phyloP scores from a whole-genome alignment of 2,113 vertebrate species.

The Ursus arctos region DNA sequence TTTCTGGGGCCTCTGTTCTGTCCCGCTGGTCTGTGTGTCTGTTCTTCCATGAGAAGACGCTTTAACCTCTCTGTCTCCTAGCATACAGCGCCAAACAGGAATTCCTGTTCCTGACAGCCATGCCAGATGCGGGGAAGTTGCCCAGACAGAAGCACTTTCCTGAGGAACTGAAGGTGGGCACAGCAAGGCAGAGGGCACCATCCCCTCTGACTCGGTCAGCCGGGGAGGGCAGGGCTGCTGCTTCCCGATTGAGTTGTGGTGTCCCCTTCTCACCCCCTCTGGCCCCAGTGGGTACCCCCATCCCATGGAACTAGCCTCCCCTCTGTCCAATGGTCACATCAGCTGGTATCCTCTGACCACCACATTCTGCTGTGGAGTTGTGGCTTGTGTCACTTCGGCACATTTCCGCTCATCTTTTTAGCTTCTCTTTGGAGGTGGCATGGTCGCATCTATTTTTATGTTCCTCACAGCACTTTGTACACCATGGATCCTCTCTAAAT shows the following conservation, averaged over 20 bases:
- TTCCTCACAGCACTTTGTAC: neutral
- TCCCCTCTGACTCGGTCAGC: neutral
- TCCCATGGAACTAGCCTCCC: neutral
- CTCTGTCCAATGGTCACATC: neutral
- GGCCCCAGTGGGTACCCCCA: neutral
- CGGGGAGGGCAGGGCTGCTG: neutral
- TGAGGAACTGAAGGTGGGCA: slow-evolving; percentile 89
- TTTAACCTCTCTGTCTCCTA: slow-evolving; percentile 80
- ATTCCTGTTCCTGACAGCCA: slow-evolving; percentile 87
- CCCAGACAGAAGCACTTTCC: slow-evolving; percentile 84
- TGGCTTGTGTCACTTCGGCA: neutral
- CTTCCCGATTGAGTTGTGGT: neutral
- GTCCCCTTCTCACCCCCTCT: neutral
- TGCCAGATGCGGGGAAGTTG: slow-evolving; percentile 85
- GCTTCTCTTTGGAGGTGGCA: neutral
- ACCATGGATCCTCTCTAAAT: neutral
- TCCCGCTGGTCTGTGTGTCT: neutral
- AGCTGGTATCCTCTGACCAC: no score
- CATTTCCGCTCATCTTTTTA: neutral
- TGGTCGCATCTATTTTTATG: neutral
- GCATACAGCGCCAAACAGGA: slow-evolving; percentile 91
- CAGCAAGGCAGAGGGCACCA: neutral
- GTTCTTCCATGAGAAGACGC: neutral
- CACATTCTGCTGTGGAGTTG: neutral
- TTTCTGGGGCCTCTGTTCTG: neutral